Conservation (phyloP, 2,113 vertebrate species). For the zebrafish (Danio rerio) region DNA sequence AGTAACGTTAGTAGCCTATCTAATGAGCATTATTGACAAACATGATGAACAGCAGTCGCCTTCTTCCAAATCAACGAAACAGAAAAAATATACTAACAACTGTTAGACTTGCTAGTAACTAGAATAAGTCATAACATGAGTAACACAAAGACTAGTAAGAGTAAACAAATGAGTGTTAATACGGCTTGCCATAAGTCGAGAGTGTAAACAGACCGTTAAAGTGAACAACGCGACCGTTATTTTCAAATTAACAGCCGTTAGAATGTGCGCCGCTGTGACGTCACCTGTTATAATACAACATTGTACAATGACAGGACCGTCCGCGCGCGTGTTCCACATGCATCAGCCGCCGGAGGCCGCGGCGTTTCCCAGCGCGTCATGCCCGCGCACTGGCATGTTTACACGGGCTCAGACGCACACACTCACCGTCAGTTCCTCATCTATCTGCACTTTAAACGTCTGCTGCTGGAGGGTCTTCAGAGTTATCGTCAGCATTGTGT, state of each 20-base stretch:
- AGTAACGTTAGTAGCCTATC: neutral
- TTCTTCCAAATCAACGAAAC: neutral
- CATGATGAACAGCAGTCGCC: too few species aligned
- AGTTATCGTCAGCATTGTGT: conserved; percentile 76
- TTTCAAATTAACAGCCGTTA: conserved; percentile 19
- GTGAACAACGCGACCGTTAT: conserved; percentile 4
- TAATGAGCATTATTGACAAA: neutral
- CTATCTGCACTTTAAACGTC: conserved; percentile 77
- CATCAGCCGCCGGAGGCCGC: conserved; percentile 50
- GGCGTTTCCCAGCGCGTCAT: conserved; percentile 41
- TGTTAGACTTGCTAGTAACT: neutral
- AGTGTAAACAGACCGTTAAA: conserved; percentile 5
- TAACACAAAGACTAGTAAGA: neutral
- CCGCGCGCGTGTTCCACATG: neutral
- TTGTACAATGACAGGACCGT: neutral
- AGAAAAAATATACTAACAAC: neutral
- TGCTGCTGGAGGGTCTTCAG: conserved; percentile 81
- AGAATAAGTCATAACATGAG: neutral
- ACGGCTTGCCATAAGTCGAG: neutral
- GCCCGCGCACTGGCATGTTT: conserved; percentile 64
- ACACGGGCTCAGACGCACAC: conserved; percentile 62
- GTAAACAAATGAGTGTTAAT: neutral
- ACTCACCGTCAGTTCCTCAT: conserved; percentile 77
- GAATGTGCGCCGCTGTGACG: neutral
- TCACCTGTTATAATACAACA: neutral